These are phyloP conservation scores for Epicauta chinensis DNA, from an alignment of 1,140 invertebrate species.

Conservation along the genomic window DNA sequence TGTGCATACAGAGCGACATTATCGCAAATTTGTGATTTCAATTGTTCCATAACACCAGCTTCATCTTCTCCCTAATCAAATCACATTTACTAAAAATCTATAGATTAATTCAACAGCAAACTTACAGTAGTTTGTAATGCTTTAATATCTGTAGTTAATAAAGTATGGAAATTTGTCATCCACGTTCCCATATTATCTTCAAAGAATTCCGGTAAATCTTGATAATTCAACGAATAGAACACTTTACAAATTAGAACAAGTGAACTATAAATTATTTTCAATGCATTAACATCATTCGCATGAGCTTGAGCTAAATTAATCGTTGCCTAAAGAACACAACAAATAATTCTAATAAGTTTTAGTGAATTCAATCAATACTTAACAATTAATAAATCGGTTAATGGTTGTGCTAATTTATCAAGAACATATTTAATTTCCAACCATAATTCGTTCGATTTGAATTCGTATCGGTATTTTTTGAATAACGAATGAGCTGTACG, in stretches of 20 bases:
- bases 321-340: slow-evolving; percentile 59
- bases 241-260: slow-evolving; percentile 89
- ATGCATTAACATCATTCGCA: slow-evolving; percentile 67
- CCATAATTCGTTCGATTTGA: slow-evolving; percentile 92
- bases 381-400: slow-evolving; percentile 86
- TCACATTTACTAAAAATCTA: not conserved
- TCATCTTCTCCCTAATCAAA: slow-evolving; percentile 77
- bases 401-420: slow-evolving; percentile 85
- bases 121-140: slow-evolving; percentile 59
- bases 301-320: slow-evolving; percentile 76
- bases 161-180: slow-evolving; percentile 85
- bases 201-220: slow-evolving; percentile 97
- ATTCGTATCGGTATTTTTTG: slow-evolving; percentile 92
- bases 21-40: slow-evolving; percentile 93
- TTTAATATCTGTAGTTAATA: slow-evolving; percentile 74
- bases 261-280: slow-evolving; percentile 86
- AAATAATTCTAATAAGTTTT: not conserved
- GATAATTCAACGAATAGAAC: slow-evolving; percentile 93
- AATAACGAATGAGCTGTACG: slow-evolving; percentile 94
- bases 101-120: slow-evolving; percentile 14
- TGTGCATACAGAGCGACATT: slow-evolving; percentile 92
- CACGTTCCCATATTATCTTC: slow-evolving; percentile 94
- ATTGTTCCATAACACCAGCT: slow-evolving; percentile 81
- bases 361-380: slow-evolving; percentile 35
- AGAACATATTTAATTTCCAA: slow-evolving; percentile 95